Evolutionary conservation across 2,888 invertebrate species (phyloP).

Genomic region (Myopa testacea): DNA sequence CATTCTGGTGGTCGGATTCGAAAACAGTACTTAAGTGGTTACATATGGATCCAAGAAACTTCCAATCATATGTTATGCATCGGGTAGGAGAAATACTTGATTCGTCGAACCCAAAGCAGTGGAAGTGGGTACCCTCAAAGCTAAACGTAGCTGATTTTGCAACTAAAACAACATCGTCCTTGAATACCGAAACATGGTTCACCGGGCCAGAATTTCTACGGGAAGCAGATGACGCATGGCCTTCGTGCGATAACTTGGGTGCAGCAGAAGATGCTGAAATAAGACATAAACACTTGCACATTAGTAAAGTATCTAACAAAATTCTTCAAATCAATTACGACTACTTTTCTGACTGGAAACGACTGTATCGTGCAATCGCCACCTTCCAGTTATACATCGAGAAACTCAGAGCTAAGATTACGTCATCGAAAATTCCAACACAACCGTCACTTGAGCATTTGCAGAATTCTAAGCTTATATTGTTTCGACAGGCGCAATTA

Average conservation of each 20-base stretch:
- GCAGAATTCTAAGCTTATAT: slow-evolving; percentile 21
- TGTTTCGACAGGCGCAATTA: slow-evolving; percentile 35
- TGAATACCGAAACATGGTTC: slow-evolving; percentile 35
- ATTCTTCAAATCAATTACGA: slow-evolving; percentile 25
- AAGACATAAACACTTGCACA: slow-evolving; percentile 1
- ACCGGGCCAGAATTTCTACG: slow-evolving; percentile 37
- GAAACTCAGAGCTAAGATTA: slow-evolving; percentile 22
- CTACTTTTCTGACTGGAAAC: slow-evolving; percentile 43
- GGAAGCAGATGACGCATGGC: slow-evolving; percentile 29
- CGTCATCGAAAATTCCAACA: background rate
- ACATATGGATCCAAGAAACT: slow-evolving; percentile 40
- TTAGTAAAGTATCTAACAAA: background rate
- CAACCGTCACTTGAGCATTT: slow-evolving; percentile 23
- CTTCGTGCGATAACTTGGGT: slow-evolving; percentile 38
- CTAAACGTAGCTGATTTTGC: slow-evolving; percentile 42
- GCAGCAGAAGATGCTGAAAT: slow-evolving; percentile 13
- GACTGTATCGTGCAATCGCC: slow-evolving; percentile 39
- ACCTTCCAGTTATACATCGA: slow-evolving; percentile 35
- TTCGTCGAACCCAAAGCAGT: slow-evolving; percentile 36
- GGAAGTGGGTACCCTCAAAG: slow-evolving; percentile 44
- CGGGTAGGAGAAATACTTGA: slow-evolving; percentile 45
- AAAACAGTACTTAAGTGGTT: slow-evolving; percentile 44
- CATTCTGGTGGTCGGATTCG: slow-evolving; percentile 35
- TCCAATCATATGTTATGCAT: slow-evolving; percentile 42
- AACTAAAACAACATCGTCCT: slow-evolving; percentile 37